Conservation (phyloP, 2,797 vertebrate species). For the Melanotaenia parkinsoni region DNA sequence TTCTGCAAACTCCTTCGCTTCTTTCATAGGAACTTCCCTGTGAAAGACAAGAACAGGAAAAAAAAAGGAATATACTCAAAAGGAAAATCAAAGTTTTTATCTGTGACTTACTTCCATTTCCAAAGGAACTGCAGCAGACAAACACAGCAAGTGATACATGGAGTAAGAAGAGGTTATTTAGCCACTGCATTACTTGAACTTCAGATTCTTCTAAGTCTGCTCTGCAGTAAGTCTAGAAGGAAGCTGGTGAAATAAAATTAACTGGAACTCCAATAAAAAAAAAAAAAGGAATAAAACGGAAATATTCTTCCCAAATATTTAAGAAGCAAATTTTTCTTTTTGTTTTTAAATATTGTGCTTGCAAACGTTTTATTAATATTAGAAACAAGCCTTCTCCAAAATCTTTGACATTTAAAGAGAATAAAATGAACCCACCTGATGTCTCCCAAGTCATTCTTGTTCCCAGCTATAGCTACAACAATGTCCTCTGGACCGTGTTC, state of each 20-base stretch:
- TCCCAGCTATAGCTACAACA: conserved; percentile 97
- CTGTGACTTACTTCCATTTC: conserved; percentile 12
- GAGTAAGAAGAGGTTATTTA: neutral
- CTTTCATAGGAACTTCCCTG: conserved; percentile 97
- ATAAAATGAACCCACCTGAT: conserved; percentile 85
- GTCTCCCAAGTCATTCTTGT: conserved; percentile 98
- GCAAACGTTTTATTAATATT: neutral
- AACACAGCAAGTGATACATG: neutral
- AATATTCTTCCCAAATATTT: too few relatives aligned
- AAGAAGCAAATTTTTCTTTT: neutral
- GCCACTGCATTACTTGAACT: too few relatives aligned
- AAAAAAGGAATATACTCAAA: neutral
- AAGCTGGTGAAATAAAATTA: too few relatives aligned
- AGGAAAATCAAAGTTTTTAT: conserved; percentile 7
- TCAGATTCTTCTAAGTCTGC: neutral
- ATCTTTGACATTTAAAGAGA: neutral
- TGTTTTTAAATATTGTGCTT: neutral
- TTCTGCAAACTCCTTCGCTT: conserved; percentile 97
- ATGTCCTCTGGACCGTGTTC: conserved; percentile 99
- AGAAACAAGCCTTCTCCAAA: too few relatives aligned
- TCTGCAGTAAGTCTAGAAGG: too few relatives aligned
- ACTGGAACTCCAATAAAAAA: too few relatives aligned
- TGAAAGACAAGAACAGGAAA: conserved; percentile 9
- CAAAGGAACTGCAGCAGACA: neutral
- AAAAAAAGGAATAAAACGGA: too few relatives aligned